Evolutionary conservation across 2,113 vertebrate species (phyloP), one percentile per base, ranked within the genome.

Genomic region (Neogale vison): DNA sequence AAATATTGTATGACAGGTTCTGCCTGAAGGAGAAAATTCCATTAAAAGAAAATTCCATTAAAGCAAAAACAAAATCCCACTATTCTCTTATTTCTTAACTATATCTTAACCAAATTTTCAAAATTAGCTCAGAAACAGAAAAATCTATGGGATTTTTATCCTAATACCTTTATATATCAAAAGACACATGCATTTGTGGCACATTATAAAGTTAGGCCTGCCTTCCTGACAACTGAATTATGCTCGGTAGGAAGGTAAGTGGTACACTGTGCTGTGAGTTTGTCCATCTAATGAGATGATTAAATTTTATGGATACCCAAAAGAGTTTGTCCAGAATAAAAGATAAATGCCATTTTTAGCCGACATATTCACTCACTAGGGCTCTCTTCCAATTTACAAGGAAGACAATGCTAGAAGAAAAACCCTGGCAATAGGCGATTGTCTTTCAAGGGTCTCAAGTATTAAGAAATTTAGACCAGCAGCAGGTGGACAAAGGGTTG

Each of bases 1-100:
- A 97, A 93, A 69, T 93, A 94, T 29, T 77, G 61, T 71, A 67
- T 90, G 67, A 93, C 39, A 55, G 34, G 20, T 77, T 45, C 59
- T 61, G 76, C 95, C 95, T 98, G 61, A 61, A 95, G 57, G 31
- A 92, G 12, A 96, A 86, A 93, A n/a, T n/a, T n/a, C n/a, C n/a
- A n/a, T n/a, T n/a, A n/a, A n/a, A 20, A 91, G 8, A 77, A 95
- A 93, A 88, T 57, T 36, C 6, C 59, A 2, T 52, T 87, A 59
- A 92, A 92, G 74, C 9, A 71, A 87, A 7, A 72, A 20, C 10
- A 74, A 92, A 79, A 87, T 81, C 82, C 59, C 39, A 31, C 21
- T 92, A 1, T 29, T 93, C 31, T 81, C 50, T 80, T 92, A 76
- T 72, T 72, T 80, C 55, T 55, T 29, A 92, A 76, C 15, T 55